Conservation (phyloP, 1,140 invertebrate genomes). For the Pogonomyrmex barbatus region DNA sequence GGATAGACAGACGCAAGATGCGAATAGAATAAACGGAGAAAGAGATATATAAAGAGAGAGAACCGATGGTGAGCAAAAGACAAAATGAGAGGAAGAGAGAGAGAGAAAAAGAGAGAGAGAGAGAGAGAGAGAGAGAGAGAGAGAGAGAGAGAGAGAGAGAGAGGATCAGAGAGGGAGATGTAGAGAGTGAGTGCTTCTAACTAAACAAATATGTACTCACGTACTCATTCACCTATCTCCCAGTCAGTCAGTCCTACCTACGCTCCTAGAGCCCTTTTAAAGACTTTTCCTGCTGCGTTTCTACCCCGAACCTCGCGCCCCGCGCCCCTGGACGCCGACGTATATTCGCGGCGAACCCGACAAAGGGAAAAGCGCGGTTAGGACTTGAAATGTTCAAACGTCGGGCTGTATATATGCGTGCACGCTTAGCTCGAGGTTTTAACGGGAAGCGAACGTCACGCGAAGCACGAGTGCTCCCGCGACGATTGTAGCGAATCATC, state of each 20-base stretch:
- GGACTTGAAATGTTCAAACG: constrained; percentile 32
- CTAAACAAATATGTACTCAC: constrained; percentile 86
- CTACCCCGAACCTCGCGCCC: constrained; percentile 47
- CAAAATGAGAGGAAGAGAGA: constrained; percentile 12
- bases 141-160: constrained; percentile 20
- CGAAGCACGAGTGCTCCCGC: constrained; percentile 32
- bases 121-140: constrained; percentile 16
- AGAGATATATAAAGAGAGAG: constrained; percentile 18
- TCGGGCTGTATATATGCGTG: background rate
- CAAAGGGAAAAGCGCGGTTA: constrained; percentile 52
- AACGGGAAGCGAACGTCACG: constrained; percentile 33
- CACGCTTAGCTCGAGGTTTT: constrained; percentile 47
- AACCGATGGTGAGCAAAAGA: constrained; percentile 14
- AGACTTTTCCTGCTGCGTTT: constrained; percentile 80
- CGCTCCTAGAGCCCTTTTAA: constrained; percentile 83
- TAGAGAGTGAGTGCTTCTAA: constrained; percentile 83
- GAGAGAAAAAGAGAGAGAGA: constrained; percentile 18
- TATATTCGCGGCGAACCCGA: constrained; percentile 24
- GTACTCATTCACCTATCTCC: constrained; percentile 85
- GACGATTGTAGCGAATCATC: constrained; percentile 51
- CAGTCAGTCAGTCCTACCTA: constrained; percentile 79
- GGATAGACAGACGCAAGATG: constrained; percentile 14
- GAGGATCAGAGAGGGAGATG: constrained; percentile 67
- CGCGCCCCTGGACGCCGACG: constrained; percentile 19
- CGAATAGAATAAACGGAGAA: background rate